These are phyloP conservation scores for Entelurus aequoreus DNA, from an alignment of 2,113 vertebrate genomes.

Conservation along the genomic window DNA sequence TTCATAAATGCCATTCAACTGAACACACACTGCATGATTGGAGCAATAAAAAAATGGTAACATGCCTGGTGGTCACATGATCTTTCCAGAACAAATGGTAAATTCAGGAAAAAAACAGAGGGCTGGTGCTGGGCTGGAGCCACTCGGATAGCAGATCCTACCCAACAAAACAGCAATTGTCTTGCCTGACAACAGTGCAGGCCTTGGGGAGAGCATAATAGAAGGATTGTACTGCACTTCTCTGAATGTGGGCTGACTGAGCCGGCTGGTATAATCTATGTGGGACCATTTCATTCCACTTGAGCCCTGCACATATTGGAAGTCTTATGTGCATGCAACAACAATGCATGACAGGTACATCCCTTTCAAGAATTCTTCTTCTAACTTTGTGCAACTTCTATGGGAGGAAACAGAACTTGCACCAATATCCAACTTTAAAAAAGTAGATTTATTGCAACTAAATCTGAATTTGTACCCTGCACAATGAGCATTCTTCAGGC, in stretches of 20 bases:
- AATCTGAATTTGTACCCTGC: not conserved
- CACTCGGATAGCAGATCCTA: conserved; percentile 43
- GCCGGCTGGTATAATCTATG: conserved; percentile 59
- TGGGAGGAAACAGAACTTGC: too few species aligned
- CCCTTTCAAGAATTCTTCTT: too few species aligned
- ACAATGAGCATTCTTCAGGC: not conserved
- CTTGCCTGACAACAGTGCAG: conserved; percentile 55
- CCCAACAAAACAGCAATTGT: conserved; percentile 66
- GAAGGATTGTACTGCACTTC: conserved; percentile 60
- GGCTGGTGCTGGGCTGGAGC: conserved; percentile 44
- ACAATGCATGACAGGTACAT: too few species aligned
- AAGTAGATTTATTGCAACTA: not conserved
- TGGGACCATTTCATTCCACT: conserved; percentile 50
- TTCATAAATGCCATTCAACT: conserved; percentile 3
- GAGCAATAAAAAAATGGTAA: conserved; percentile 36
- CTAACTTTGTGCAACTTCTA: too few species aligned
- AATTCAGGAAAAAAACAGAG: conserved; percentile 61
- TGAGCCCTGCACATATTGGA: conserved; percentile 12
- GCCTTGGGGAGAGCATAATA: conserved; percentile 61
- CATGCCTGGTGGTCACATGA: conserved; percentile 30
- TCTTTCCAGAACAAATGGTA: conserved; percentile 53
- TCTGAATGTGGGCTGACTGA: conserved; percentile 53
- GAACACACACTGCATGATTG: conserved; percentile 13
- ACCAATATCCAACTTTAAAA: too few species aligned
- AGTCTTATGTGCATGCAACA: conserved; percentile 1